Evolutionary conservation across 2,797 vertebrate genomes (phyloP).

Genomic region (Oophaga sylvatica): DNA sequence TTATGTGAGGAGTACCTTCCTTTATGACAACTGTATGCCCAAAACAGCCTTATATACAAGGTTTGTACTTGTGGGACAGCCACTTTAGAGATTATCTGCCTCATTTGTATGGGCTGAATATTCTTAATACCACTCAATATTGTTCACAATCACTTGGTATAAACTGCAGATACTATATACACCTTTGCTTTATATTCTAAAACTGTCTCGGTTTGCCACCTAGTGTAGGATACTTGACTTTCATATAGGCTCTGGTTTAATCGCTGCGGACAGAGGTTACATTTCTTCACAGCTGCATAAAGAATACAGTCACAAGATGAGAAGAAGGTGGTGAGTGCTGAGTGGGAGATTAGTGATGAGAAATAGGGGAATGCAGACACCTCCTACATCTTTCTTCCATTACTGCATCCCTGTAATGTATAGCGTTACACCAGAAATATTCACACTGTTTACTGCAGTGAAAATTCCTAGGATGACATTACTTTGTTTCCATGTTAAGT

Average conservation of each 20-base stretch:
- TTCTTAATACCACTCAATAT: too few species aligned
- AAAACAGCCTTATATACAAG: too few species aligned
- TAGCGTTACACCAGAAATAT: slow-evolving; percentile 38
- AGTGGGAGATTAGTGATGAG: slow-evolving; percentile 35
- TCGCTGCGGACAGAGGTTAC: slow-evolving; percentile 4
- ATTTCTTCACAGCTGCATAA: slow-evolving; percentile 13
- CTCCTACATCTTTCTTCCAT: slow-evolving; percentile 31
- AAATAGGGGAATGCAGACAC: slow-evolving; percentile 24
- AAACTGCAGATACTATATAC: neutral
- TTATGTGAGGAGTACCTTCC: too few species aligned
- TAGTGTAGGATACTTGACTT: neutral
- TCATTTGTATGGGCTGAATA: too few species aligned
- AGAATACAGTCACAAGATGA: slow-evolving; percentile 10
- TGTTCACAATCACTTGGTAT: too few species aligned
- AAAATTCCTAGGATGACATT: slow-evolving; percentile 26
- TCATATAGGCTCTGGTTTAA: neutral
- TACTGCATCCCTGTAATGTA: slow-evolving; percentile 28
- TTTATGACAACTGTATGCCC: too few species aligned
- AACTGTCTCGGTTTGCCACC: neutral
- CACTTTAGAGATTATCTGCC: too few species aligned
- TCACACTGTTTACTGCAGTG: slow-evolving; percentile 27
- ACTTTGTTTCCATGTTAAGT: slow-evolving; percentile 36
- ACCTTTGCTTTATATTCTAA: neutral
- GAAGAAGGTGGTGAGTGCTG: slow-evolving; percentile 27
- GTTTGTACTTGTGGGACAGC: too few species aligned